Base-by-base conservation (phyloP, 1,140 invertebrate genomes). In the Saccostrea cuccullata region DNA sequence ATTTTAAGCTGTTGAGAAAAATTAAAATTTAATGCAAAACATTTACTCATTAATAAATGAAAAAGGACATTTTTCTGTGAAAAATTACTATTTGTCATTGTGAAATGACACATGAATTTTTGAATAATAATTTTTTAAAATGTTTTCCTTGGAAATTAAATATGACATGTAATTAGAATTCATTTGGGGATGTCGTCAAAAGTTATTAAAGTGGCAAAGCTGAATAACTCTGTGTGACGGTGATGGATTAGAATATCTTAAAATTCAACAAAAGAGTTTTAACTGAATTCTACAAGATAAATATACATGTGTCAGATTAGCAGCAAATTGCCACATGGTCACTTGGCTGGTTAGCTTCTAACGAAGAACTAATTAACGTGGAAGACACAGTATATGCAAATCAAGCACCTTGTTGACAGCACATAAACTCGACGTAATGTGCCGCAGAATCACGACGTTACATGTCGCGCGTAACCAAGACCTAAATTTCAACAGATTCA, bases 141-240 rank as follows among this genome's bases (percentile, higher is more conserved):
- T 73, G 70, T 73, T 73, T 73, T 36, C 70, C 26, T 9, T 3
- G 30, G 70, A 73, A 73, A 30, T 73, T 30, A 73, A 73, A 73
- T 73, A 73, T 73, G 70, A 73, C 70, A 40, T 73, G 70, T 73
- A 73, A 73, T 73, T 73, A 73, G 36, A 73, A 73, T 73, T 73
- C 70, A 73, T 73, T 73, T 73, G 70, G 70, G 70, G 26, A 73
- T 73, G 70, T 73, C 70, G 70, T 26, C 70, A 73, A 36, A 73
- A 73, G 70, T 73, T 73, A 73, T 73, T 73, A 73, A 73, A 73
- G 70, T 73, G 70, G 70, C 70, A 73, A 30, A 13, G 70, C 13
- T 30, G 15, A 73, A 30, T 73, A 40, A 73, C 23, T 73, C 70
- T 30, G 3, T 11, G 5, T 30, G 70, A 73, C 70, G 26, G 70